A percentile compares a stretch with the other conserved stretches of the same genome.
phyloP scores from a whole-genome alignment of 2,888 invertebrate species.

The Drosophila mercatorum region DNA sequence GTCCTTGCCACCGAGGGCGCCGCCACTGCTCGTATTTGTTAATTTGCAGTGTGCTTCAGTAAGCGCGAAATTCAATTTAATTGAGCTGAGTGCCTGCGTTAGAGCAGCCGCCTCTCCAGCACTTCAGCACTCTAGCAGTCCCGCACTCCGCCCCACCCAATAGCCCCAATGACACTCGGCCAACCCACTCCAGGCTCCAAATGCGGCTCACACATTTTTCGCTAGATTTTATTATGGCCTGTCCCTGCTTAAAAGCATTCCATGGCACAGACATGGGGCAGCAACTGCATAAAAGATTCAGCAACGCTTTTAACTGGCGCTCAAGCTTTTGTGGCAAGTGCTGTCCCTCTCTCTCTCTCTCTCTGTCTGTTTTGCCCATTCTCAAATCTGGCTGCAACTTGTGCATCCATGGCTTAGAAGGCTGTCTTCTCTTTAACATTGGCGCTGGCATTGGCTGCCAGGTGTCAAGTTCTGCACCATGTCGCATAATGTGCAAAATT shows the following conservation, averaged over 20 bases:
- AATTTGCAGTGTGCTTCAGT: constrained; percentile 80
- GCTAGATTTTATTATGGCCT: constrained; percentile 78
- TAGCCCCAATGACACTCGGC: constrained; percentile 12
- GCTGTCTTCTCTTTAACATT: constrained; percentile 54
- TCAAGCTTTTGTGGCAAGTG: constrained; percentile 40
- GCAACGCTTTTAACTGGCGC: constrained; percentile 79
- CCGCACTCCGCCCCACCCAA: background rate
- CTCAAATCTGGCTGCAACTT: constrained; percentile 29
- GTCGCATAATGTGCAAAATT: constrained; percentile 82
- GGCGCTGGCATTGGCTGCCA: constrained; percentile 44
- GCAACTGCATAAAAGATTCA: constrained; percentile 77
- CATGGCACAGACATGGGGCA: constrained; percentile 60
- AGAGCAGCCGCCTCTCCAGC: constrained; percentile 23
- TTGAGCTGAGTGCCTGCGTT: constrained; percentile 78
- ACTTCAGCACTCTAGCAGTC: background rate
- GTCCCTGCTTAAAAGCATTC: constrained; percentile 76
- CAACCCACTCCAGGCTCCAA: constrained; percentile 25
- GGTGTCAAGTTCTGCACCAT: constrained; percentile 75
- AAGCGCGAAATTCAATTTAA: constrained; percentile 82
- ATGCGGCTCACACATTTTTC: constrained; percentile 69
- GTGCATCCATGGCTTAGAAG: constrained; percentile 51
- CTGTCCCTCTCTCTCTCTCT: background rate
- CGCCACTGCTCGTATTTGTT: constrained; percentile 64
- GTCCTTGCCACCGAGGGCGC: constrained; percentile 9
- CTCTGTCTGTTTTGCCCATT: background rate